These are phyloP conservation scores for Petrocephalus sullivani DNA, from an alignment of 2,797 vertebrate genomes.

Conservation along the genomic window DNA sequence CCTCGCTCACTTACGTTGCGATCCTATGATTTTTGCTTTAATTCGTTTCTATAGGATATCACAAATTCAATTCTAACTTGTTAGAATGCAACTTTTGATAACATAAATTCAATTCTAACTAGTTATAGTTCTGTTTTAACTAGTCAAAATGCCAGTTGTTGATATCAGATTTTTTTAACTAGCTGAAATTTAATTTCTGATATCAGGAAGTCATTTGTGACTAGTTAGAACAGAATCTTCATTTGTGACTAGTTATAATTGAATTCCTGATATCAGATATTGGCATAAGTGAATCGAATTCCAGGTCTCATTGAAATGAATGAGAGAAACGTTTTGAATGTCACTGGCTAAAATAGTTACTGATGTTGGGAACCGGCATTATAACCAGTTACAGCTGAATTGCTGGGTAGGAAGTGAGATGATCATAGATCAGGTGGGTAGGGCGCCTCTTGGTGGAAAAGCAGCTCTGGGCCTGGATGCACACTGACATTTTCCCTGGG, in stretches of 20 bases:
- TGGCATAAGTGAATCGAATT: not conserved
- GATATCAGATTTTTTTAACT: not conserved
- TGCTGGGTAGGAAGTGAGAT: not conserved
- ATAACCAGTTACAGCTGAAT: not conserved
- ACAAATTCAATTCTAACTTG: not conserved
- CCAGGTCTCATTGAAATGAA: not conserved
- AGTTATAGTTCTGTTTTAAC: not conserved
- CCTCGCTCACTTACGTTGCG: not conserved
- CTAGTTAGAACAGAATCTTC: not conserved
- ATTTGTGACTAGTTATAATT: not conserved
- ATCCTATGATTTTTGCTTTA: not conserved
- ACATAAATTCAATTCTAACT: not conserved
- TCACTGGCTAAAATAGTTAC: not conserved
- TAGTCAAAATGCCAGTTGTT: not conserved
- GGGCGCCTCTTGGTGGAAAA: not conserved
- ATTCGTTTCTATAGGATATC: not conserved
- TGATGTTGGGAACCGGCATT: not conserved
- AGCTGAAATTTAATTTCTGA: not conserved
- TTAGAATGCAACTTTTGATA: not conserved
- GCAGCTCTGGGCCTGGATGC: not conserved
- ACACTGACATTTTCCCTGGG: not conserved
- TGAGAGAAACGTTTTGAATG: not conserved
- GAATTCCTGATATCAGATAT: not conserved
- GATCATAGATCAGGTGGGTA: not conserved
- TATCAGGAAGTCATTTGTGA: not conserved